Evolutionary conservation across 1,140 invertebrate species (phyloP), one percentile per base, ranked within the genome.

Genomic region (Dolichoris vasculosae): DNA sequence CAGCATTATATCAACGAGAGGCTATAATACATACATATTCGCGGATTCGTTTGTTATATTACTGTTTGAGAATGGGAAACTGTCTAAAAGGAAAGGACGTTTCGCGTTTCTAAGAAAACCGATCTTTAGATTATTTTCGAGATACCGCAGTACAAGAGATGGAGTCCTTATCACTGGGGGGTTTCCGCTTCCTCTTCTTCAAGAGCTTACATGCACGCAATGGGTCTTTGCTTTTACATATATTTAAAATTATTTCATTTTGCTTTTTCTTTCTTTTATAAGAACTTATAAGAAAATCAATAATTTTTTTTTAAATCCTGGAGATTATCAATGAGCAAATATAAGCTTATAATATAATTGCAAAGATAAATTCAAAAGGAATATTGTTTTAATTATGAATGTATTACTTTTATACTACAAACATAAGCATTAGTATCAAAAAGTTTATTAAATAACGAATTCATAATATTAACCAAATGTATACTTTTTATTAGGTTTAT

Each of bases 31-130:
- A 6, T 11, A 76, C 13, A 43, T n/a, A 76, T 15, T 0, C 13
- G 38, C 73, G 43, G 23, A 46, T 46, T 0, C 8, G 9, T 76
- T 43, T 35, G 15, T 13, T 67, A 35, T 35, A 35, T 4, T 32
- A 7, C 32, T 26, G 3, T n/a, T 26, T 20, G 20, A 46, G 30
- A 9, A 26, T 69, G 15, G 8, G 40, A 71, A 82, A 51, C 32
- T 32, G 63, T 38, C 46, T 40, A 26, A 88, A 80, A 89, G 88
- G 89, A 90, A 90, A 89, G 76, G 78, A 89, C 87, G 89, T 87
- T 89, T 91, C 89, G 85, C 87, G 77, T 91, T 90, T 88, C 89
- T 82, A 75, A 75, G 83, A 89, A 90, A 90, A 88, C 86, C 86
- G 90, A 89, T 87, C 67, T 89, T 78, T 43, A 69, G 69, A 86